Base-by-base conservation (phyloP, 2,888 invertebrate species). In the Drosophila testacea region DNA sequence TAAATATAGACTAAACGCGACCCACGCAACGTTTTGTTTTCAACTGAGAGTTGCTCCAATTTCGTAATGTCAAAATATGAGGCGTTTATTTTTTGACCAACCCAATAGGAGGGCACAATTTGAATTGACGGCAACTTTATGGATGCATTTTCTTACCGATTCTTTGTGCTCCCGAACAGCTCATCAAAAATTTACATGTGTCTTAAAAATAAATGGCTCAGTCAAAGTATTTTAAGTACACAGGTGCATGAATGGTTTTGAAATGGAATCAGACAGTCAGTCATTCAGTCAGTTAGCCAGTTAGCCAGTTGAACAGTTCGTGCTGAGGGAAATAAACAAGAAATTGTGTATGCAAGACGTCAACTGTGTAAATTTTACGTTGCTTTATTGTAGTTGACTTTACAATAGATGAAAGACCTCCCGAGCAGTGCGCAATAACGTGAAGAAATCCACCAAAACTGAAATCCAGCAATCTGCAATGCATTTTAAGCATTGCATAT, bases 21-120 rank as follows among this genome's bases (percentile, higher is more conserved):
- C 89, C 86, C 86, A 86, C 89, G 86, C 89, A 88, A 76, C 79
- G 89, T 55, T 66, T 57, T 61, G 22, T 10, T 41, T 76, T 44
- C 39, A 16, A 46, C 60, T 50, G 6, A 30, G 30, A 22, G 41
- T 62, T 85, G 84, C 81, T 90, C 90, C 88, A 88, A 78, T 89
- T 88, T 81, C 83, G 73, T 73, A 82, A 82, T 77, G 71, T 75
- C 77, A 73, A 69, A 79, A 50, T 69, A 61, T 62, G 65, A 47
- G 34, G 41, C 42, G 46, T 60, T 70, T 61, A 52, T 66, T 73
- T 57, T 44, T 54, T 56, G 42, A 42, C 59, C 44, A 42, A 22
- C 46, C 46, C 22, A 51, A 57, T 38, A 36, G 57, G 11, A 9
- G 32, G 48, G 48, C 48, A 28, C 28, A 7, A 28, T 42, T 4